Evolutionary conservation across 2,797 vertebrate genomes (phyloP).

Genomic region (Crocodylus rhombifer): DNA sequence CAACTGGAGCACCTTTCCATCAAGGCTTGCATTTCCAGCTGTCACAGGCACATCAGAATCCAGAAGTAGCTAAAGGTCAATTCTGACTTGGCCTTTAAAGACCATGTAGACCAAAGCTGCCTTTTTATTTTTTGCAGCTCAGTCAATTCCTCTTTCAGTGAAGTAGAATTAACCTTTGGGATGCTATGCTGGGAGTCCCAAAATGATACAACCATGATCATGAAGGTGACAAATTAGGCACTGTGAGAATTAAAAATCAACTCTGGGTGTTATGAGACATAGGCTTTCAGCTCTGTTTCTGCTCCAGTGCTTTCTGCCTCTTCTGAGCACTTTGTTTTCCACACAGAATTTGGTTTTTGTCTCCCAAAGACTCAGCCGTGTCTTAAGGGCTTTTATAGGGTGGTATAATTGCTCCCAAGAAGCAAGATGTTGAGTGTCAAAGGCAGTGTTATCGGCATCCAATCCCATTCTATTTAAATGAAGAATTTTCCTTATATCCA

Average conservation of each 20-base stretch:
- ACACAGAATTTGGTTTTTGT: background rate
- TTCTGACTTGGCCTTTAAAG: background rate
- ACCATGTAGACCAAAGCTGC: conserved; percentile 10
- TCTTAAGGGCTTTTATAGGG: background rate
- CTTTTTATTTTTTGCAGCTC: conserved; percentile 15
- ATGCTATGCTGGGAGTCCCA: conserved; percentile 47
- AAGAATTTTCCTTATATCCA: background rate
- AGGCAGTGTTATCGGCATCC: background rate
- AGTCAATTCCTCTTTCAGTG: conserved; percentile 54
- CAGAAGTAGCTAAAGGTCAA: conserved; percentile 35
- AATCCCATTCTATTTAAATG: background rate
- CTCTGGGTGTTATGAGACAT: conserved; percentile 12
- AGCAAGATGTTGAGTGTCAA: accelerated
- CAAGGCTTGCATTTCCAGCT: background rate
- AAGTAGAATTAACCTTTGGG: conserved; percentile 65
- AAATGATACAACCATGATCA: conserved; percentile 41
- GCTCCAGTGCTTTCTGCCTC: background rate
- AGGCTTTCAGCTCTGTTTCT: background rate
- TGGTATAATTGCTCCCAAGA: accelerated
- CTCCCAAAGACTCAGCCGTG: background rate
- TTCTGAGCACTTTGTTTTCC: background rate
- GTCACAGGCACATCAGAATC: background rate
- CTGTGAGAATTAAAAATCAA: conserved; percentile 36
- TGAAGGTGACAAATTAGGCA: conserved; percentile 58
- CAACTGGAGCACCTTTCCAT: accelerated